These are phyloP conservation scores for Oreochromis mossambicus DNA, from an alignment of 2,797 vertebrate species.

Conservation along the genomic window DNA sequence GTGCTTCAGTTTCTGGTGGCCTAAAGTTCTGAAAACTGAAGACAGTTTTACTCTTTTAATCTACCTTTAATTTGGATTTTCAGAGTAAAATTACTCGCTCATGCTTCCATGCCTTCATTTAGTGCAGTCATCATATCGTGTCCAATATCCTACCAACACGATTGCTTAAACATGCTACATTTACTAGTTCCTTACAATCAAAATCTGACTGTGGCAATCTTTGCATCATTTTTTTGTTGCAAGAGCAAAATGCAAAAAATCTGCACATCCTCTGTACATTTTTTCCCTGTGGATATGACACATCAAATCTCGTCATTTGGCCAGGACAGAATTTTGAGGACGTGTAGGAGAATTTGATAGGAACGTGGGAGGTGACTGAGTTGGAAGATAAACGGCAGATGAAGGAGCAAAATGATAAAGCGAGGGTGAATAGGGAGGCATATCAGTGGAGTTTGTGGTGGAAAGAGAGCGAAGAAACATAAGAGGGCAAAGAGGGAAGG, in stretches of 20 bases:
- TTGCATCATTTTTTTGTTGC: neutral
- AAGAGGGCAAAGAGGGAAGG: neutral
- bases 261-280: neutral
- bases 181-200: neutral
- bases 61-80: neutral
- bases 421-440: neutral
- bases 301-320: constrained; percentile 26
- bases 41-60: neutral
- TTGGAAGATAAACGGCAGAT: constrained; percentile 27
- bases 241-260: neutral
- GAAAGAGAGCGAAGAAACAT: neutral
- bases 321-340: constrained; percentile 11
- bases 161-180: neutral
- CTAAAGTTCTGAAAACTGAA: neutral
- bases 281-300: neutral
- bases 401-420: neutral
- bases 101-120: neutral
- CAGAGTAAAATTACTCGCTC: neutral
- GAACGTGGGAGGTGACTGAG: constrained; percentile 43
- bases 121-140: neutral
- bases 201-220: neutral
- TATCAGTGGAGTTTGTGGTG: neutral
- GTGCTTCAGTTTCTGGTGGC: neutral
- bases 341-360: constrained; percentile 12
- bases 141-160: neutral